phyloP scores from a whole-genome alignment of 2,888 invertebrate species.

The Coenonympha arcania region DNA sequence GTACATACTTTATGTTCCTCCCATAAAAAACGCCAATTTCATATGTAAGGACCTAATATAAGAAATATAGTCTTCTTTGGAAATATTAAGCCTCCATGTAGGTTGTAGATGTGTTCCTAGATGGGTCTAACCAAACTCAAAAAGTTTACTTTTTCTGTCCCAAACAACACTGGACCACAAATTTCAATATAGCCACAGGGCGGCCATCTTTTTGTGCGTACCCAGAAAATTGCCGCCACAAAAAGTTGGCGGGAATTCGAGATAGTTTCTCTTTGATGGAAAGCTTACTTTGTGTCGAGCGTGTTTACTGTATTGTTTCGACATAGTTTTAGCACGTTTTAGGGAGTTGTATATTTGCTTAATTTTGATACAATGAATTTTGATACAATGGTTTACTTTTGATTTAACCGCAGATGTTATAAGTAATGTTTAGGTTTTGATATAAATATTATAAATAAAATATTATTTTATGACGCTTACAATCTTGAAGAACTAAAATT shows the following conservation, averaged over 20 bases:
- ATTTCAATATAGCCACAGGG: conserved; percentile 30
- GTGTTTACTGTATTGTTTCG: conserved; percentile 12
- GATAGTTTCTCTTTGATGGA: conserved; percentile 34
- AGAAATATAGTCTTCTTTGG: background rate
- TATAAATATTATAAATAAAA: too few species aligned
- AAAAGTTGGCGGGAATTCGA: conserved; percentile 34
- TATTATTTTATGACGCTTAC: too few species aligned
- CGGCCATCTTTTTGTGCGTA: conserved; percentile 39
- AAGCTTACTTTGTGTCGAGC: conserved; percentile 30
- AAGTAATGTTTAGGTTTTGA: too few species aligned
- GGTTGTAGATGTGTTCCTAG: background rate
- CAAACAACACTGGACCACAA: conserved; percentile 25
- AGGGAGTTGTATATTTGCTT: background rate
- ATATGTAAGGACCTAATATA: background rate
- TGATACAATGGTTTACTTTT: too few species aligned
- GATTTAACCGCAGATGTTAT: too few species aligned
- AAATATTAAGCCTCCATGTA: background rate
- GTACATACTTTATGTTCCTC: too few species aligned
- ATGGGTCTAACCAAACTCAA: background rate
- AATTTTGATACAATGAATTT: too few species aligned
- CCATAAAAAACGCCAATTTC: too few species aligned
- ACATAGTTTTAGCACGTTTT: background rate
- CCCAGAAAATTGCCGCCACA: conserved; percentile 38
- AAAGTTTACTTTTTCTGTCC: conserved; percentile 12
- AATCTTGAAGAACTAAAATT: too few species aligned